Percentiles rank a stretch among this genome's conserved stretches.
Evolutionary conservation across 2,113 vertebrate genomes (phyloP).

Genomic region (Aptenodytes forsteri): DNA sequence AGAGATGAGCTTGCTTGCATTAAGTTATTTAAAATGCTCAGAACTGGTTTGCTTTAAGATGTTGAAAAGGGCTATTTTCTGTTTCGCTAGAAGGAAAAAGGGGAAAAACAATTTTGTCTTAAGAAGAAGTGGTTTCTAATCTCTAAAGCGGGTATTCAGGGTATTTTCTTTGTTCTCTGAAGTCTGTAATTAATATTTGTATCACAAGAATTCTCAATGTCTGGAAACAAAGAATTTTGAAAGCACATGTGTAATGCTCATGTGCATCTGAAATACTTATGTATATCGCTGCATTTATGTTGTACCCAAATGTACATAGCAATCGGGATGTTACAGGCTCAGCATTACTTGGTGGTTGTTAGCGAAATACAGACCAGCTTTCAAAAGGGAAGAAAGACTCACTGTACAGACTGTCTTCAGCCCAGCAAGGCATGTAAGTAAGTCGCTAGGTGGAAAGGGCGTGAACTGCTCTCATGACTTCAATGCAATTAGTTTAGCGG

Average conservation of each 20-base stretch:
- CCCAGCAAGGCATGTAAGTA: not conserved
- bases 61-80: not conserved
- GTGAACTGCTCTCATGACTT: not conserved
- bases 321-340: not conserved
- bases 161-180: not conserved
- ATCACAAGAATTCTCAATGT: not conserved
- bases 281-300: not conserved
- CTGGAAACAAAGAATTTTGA: not conserved
- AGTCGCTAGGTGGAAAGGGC: not conserved
- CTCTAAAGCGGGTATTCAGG: not conserved
- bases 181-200: not conserved
- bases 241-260: rapidly evolving
- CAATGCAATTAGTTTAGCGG: not conserved
- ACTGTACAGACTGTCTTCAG: not conserved
- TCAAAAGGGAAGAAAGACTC: not conserved
- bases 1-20: not conserved
- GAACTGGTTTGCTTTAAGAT: not conserved
- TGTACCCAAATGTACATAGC: not conserved
- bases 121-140: not conserved
- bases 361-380: not conserved
- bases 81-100: not conserved
- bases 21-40: not conserved
- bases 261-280: not conserved
- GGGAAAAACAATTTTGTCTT: not conserved
- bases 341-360: not conserved